Evolutionary conservation across 2,888 invertebrate genomes (phyloP).

Genomic region (Hirtodrosophila trivittata): DNA sequence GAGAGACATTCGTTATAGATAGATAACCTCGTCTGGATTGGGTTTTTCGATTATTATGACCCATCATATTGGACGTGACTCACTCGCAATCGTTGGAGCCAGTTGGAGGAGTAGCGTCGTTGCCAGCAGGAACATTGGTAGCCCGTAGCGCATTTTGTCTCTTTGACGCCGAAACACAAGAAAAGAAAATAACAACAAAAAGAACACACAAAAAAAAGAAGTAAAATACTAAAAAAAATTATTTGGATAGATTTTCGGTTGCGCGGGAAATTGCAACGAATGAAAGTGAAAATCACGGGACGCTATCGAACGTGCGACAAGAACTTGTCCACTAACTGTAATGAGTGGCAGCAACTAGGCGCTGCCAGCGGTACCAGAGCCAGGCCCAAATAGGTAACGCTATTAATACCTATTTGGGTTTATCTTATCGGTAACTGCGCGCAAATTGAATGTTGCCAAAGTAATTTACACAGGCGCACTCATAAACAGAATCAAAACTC

Average conservation of each 20-base stretch:
- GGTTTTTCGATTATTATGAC: no score
- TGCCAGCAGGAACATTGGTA: slow-evolving; percentile 2
- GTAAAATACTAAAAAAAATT: no score
- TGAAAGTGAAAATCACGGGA: no score
- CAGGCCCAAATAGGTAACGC: slow-evolving; percentile 37
- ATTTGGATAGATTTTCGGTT: no score
- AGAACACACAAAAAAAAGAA: no score
- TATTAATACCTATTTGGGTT: slow-evolving; percentile 39
- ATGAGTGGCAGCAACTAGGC: slow-evolving; percentile 12
- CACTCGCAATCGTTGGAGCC: slow-evolving; percentile 5
- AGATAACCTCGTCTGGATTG: no score
- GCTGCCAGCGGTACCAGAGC: slow-evolving; percentile 30
- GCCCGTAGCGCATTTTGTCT: slow-evolving; percentile 16
- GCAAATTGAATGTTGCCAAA: slow-evolving; percentile 64
- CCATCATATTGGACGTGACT: slow-evolving; percentile 6
- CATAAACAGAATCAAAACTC: no score
- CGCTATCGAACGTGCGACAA: slow-evolving; percentile 32
- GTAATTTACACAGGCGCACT: slow-evolving; percentile 36
- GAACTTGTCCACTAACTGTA: no score
- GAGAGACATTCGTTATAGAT: no score
- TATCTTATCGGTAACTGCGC: slow-evolving; percentile 57
- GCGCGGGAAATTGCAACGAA: no score
- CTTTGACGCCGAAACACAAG: no score
- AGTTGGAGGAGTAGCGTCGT: slow-evolving; percentile 8
- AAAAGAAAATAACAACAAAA: no score